Evolutionary conservation across 2,888 invertebrate species (phyloP).

Genomic region (Caenorhabditis angaria): DNA sequence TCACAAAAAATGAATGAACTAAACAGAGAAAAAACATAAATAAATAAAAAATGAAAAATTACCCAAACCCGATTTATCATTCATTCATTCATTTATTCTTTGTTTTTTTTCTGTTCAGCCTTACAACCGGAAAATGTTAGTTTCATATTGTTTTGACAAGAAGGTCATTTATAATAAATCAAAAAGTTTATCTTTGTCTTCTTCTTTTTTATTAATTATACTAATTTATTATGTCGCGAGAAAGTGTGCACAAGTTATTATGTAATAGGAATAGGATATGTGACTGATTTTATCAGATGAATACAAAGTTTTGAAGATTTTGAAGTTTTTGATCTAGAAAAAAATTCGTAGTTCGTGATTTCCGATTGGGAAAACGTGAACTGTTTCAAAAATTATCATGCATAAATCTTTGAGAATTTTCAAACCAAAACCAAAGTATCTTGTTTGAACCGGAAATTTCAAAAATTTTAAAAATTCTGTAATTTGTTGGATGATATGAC

Average conservation of each 20-base stretch:
- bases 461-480: no score
- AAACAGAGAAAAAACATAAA: no score
- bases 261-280: not conserved
- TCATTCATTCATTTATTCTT: not conserved
- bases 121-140: not conserved
- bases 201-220: not conserved
- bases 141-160: not conserved
- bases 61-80: not conserved
- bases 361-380: no score
- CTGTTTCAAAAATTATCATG: no score
- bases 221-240: not conserved
- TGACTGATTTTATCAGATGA: no score
- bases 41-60: constrained; percentile 1
- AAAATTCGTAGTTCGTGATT: no score
- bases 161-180: not conserved
- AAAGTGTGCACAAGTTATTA: not conserved
- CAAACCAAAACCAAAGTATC: no score
- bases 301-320: not conserved
- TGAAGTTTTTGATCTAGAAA: no score
- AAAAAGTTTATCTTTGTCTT: constrained; percentile 1
- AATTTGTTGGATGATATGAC: no score
- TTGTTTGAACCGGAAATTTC: no score
- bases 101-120: no score
- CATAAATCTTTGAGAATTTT: no score
- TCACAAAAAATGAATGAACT: constrained; percentile 2